Evolutionary conservation across 2,888 invertebrate genomes (phyloP), one percentile per base, ranked within the genome.

Genomic region (Thecophora atra): DNA sequence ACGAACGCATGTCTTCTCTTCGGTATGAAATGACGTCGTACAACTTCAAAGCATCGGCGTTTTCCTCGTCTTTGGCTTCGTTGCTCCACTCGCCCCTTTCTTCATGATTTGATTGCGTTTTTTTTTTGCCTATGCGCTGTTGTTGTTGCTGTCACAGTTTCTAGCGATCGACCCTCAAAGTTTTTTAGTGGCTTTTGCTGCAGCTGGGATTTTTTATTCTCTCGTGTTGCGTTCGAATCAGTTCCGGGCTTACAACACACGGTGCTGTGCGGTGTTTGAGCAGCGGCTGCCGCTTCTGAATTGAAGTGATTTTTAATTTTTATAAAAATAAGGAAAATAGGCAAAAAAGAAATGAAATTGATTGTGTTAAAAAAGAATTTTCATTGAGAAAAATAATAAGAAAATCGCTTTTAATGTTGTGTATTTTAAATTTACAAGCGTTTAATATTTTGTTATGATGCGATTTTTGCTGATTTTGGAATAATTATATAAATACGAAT

Each of bases 231-330:
- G 72, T 71, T 60, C 56, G 69, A 42, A 51, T 73, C 68, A 75
- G 75, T 75, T 75, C 71, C 73, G 75, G 72, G 73, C 75, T 73
- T 71, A 69, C 72, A 69, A 72, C 70, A 72, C 70, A 72, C 72
- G 68, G 47, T 44, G 54, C 66, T 56, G 72, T 68, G 62, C 37
- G 44, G 51, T 56, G 70, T 21, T 54, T n/a, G 21, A n/a, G 54
- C 54, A 54, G 54, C 54, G 21, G 54, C 54, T 21, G 54, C 54
- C 11, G 54, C 54, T 21, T 19, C n/a, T 54, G 21, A 19, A 11
- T 21, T 11, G 11, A 37, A 37, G 37, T 37, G 37, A 2, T 37
- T 37, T 37, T 37, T 37, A 37, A 37, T 37, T 37, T 37, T 44
- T 44, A 11, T 13, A 44, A 15, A 56, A 21, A 21, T 56, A 6